Conservation (phyloP, 30 jellyfish, hydroid and myxozoan genomes). For the Cassiopea andromeda region DNA sequence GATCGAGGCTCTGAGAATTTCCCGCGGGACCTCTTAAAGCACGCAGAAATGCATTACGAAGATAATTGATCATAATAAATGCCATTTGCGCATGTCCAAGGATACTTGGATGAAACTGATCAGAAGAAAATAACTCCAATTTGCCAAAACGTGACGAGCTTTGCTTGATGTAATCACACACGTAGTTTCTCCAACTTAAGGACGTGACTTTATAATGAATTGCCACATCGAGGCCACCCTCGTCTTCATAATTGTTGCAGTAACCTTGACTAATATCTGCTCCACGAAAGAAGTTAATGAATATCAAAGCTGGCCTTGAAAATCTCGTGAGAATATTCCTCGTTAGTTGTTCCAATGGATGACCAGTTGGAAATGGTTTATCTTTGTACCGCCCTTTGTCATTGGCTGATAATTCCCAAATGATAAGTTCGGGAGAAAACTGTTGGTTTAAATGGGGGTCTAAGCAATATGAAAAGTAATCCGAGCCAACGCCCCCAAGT, state of each 20-base stretch:
- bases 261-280: slow-evolving; percentile 77
- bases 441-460: slow-evolving; percentile 83
- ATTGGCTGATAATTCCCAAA: slow-evolving; percentile 98
- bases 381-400: slow-evolving; percentile 95
- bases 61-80: slow-evolving; percentile 84
- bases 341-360: slow-evolving; percentile 93
- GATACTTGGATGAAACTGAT: slow-evolving; percentile 91
- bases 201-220: slow-evolving; percentile 85
- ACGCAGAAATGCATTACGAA: slow-evolving; percentile 83
- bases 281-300: slow-evolving; percentile 91
- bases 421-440: slow-evolving; percentile 72
- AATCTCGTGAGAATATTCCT: slow-evolving; percentile 72
- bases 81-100: slow-evolving; percentile 99
- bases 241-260: slow-evolving; percentile 92
- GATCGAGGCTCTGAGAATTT: slow-evolving; percentile 55
- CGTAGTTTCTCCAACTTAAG: slow-evolving; percentile 93
- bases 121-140: slow-evolving; percentile 60
- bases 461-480: slow-evolving; percentile 91
- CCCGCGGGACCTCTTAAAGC: slow-evolving; percentile 83
- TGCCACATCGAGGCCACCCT: slow-evolving; percentile 95
- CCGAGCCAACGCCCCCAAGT: slow-evolving; percentile 98
- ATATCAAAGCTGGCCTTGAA: slow-evolving; percentile 84
- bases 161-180: slow-evolving; percentile 81
- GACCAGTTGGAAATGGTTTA: slow-evolving; percentile 96
- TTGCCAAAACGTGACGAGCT: slow-evolving; percentile 61